Conservation (phyloP, 2,888 invertebrate species). For the Drosophila engyochracea region DNA sequence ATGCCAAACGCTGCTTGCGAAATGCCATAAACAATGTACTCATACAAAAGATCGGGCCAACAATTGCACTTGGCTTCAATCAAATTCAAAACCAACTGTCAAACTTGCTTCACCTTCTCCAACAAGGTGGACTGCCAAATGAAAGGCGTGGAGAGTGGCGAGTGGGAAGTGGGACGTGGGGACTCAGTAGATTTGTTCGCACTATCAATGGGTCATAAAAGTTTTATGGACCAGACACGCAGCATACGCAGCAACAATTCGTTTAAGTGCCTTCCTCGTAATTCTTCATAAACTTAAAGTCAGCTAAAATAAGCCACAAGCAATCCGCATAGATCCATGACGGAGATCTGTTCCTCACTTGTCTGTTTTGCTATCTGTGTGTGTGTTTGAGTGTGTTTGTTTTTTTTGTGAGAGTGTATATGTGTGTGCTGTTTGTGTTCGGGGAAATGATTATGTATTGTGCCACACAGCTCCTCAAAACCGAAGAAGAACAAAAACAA, state of each 20-base stretch:
- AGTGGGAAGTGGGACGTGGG: not conserved
- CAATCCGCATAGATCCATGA: constrained; percentile 51
- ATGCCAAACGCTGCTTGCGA: constrained; percentile 70
- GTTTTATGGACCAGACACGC: constrained; percentile 81
- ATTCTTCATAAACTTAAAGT: constrained; percentile 76
- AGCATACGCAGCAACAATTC: constrained; percentile 70
- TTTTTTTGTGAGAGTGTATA: constrained; percentile 10
- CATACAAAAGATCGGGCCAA: constrained; percentile 34
- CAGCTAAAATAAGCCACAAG: constrained; percentile 74
- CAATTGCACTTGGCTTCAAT: constrained; percentile 78
- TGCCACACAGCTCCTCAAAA: constrained; percentile 58
- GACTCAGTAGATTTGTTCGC: constrained; percentile 77
- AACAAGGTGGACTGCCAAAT: constrained; percentile 44
- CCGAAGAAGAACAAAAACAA: constrained; percentile 44
- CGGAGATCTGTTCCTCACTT: constrained; percentile 43
- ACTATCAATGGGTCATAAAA: constrained; percentile 85
- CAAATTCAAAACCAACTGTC: constrained; percentile 73
- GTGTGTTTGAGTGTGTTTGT: constrained; percentile 20
- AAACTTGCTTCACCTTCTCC: constrained; percentile 67
- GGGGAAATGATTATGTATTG: constrained; percentile 69
- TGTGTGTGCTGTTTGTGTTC: constrained; percentile 48
- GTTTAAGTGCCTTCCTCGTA: constrained; percentile 79
- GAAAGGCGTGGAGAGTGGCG: constrained; percentile 15
- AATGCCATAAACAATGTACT: constrained; percentile 69
- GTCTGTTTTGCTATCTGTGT: constrained; percentile 22